A percentile compares a stretch with the other conserved stretches of the same genome.
These are phyloP conservation scores for Sphinx pinastri DNA, from an alignment of 2,888 invertebrate genomes.

Conservation along the genomic window DNA sequence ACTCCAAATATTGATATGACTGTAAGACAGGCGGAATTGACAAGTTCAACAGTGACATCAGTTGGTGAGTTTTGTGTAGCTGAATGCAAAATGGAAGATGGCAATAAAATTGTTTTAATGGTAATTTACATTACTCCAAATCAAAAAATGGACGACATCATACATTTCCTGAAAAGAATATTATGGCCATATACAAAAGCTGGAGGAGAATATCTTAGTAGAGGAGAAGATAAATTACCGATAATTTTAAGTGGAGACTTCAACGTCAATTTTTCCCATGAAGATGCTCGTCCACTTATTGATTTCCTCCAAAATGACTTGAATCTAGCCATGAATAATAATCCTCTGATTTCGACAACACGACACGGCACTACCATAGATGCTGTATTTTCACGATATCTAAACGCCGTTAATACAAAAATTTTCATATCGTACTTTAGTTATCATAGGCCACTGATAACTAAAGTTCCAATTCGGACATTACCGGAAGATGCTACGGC, in stretches of 20 bases:
- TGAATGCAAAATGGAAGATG: conserved; percentile 22
- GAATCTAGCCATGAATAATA: conserved; percentile 1
- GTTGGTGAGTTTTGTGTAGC: conserved; percentile 27
- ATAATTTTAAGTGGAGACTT: conserved; percentile 8
- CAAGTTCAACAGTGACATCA: conserved; percentile 24
- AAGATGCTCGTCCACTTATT: conserved; percentile 9
- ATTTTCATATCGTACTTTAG: too few species aligned
- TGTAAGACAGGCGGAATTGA: conserved; percentile 12
- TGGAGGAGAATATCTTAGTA: conserved; percentile 21
- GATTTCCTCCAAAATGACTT: conserved; percentile 8
- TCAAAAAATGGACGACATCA: conserved; percentile 16
- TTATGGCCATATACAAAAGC: conserved; percentile 24
- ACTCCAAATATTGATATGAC: conserved; percentile 24
- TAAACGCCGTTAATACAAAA: background rate
- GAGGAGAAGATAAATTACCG: conserved; percentile 25
- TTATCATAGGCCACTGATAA: background rate
- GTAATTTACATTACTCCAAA: conserved; percentile 26
- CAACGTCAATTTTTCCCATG: conserved; percentile 7
- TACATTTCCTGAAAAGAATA: conserved; percentile 15
- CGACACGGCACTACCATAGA: background rate
- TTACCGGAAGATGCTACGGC: background rate
- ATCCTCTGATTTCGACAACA: conserved; percentile 1
- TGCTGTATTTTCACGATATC: background rate
- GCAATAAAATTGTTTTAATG: conserved; percentile 22
- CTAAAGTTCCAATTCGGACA: background rate